Percentiles rank a stretch among this genome's conserved stretches.
Evolutionary conservation across 2,888 invertebrate species (phyloP).

Genomic region (Pristionchus japonicus): DNA sequence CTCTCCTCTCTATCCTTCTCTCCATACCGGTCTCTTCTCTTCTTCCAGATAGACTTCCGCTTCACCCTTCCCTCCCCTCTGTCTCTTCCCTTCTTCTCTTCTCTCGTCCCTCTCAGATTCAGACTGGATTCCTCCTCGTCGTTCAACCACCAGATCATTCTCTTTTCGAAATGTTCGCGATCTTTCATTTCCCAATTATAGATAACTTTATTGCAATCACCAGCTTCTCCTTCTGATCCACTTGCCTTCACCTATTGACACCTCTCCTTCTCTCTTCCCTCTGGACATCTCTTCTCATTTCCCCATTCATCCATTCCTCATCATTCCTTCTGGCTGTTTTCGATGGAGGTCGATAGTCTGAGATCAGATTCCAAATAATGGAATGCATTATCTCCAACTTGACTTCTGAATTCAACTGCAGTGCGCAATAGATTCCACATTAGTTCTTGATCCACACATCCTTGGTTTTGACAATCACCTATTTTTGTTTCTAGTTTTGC

Average conservation of each 20-base stretch:
- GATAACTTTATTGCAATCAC: not conserved
- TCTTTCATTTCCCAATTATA: not conserved
- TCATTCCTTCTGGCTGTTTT: not conserved
- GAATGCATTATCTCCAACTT: not conserved
- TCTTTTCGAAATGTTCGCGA: not conserved
- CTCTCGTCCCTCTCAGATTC: not conserved
- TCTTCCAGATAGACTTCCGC: conserved; percentile 22
- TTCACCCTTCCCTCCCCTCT: not conserved
- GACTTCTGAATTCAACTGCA: not conserved
- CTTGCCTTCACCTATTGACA: not conserved
- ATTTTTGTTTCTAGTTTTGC: not conserved
- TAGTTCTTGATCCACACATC: not conserved
- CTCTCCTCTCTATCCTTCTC: conserved; percentile 19
- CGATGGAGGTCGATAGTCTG: not conserved
- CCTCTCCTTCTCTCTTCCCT: not conserved
- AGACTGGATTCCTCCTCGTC: not conserved
- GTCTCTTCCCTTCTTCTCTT: not conserved
- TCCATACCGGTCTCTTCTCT: not conserved
- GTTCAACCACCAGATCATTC: not conserved
- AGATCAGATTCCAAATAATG: not conserved
- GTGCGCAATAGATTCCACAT: not conserved
- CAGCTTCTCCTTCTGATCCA: not conserved
- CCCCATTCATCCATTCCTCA: not conserved
- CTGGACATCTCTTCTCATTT: conserved; percentile 9
- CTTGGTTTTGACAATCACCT: not conserved